Evolutionary conservation across 2,797 vertebrate species (phyloP), one percentile per base, ranked within the genome.

Genomic region (Sebastes taczanowskii): DNA sequence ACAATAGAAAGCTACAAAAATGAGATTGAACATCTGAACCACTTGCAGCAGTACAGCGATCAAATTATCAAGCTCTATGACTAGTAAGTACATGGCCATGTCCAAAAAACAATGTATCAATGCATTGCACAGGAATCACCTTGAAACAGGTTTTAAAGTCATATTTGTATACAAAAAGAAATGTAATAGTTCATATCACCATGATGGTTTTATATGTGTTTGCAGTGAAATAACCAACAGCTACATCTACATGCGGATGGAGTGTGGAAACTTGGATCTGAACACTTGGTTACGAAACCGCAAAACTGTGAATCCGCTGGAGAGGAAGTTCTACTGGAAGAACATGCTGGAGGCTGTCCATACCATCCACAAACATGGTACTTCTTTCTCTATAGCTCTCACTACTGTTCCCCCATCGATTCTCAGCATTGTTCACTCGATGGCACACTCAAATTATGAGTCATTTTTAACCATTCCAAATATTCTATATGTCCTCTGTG

Each of bases 271-370:
- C 95, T 95, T 99, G 83, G 98, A 99, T 89, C 96, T 99, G 62
- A 99, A 99, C 90, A 98, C 96, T 81, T 99, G 98, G 98, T 92
- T 99, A 71, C 97, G 97, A 88, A 99, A 97, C 91, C 97, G 97
- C 85, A 99, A 98, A 80, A 85, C 87, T 2, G 95, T 99, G 65
- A 97, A 98, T 92, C 96, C 97, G 0, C 91, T 98, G 91, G 98
- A 99, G 85, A 95, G 98, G 60, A 99, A 99, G 90, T 97, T 97
- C 86, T 99, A 98, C 90, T 99, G 98, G 98, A 98, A 97, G 94
- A 98, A 99, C 85, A 99, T 99, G 98, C 93, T 99, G 91, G 98
- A 99, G 90, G 98, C 98, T 7, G 98, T 99, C 84, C 94, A 98
- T 23, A 98, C 97, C 77, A 99, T 99, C 86, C 98, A 99, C 88